A percentile compares a stretch with the other conserved stretches of the same genome.
phyloP scores from a whole-genome alignment of 2,113 vertebrate genomes.

The Epinephelus moara region DNA sequence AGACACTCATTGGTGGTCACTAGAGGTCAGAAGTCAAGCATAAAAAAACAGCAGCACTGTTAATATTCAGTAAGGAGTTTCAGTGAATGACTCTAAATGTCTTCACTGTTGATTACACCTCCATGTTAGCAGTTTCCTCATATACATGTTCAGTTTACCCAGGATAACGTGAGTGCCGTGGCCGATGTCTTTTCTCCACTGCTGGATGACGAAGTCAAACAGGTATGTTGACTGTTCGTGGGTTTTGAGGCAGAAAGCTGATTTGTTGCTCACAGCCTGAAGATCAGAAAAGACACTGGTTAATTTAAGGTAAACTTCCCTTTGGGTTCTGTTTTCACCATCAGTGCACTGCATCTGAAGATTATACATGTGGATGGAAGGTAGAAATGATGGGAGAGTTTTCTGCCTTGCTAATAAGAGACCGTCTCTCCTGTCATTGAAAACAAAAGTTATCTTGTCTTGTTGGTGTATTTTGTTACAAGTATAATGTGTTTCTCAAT shows the following conservation, averaged over 20 bases:
- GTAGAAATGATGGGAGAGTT: background rate
- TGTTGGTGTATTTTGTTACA: background rate
- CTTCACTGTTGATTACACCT: background rate
- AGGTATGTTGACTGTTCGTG: slow-evolving; percentile 82
- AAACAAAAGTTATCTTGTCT: background rate
- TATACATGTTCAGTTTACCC: slow-evolving; percentile 79
- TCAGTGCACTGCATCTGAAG: background rate
- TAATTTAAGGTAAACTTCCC: too few species aligned
- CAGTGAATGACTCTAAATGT: background rate
- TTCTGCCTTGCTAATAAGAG: background rate
- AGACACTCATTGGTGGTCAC: slow-evolving; percentile 89
- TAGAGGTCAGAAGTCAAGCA: slow-evolving; percentile 59
- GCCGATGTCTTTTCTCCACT: slow-evolving; percentile 87
- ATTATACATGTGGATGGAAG: background rate
- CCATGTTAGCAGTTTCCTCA: background rate
- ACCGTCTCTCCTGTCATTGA: background rate
- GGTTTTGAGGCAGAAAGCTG: slow-evolving; percentile 87
- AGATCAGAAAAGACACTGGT: background rate
- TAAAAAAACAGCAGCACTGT: background rate
- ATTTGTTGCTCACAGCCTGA: slow-evolving; percentile 83
- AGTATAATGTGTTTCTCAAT: background rate
- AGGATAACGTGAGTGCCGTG: slow-evolving; percentile 85
- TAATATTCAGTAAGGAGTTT: background rate
- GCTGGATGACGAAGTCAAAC: slow-evolving; percentile 81
- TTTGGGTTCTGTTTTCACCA: background rate